Evolutionary conservation across 1,140 invertebrate species (phyloP), one percentile per base, ranked within the genome.

Genomic region (Mycetomoellerius zeteki): DNA sequence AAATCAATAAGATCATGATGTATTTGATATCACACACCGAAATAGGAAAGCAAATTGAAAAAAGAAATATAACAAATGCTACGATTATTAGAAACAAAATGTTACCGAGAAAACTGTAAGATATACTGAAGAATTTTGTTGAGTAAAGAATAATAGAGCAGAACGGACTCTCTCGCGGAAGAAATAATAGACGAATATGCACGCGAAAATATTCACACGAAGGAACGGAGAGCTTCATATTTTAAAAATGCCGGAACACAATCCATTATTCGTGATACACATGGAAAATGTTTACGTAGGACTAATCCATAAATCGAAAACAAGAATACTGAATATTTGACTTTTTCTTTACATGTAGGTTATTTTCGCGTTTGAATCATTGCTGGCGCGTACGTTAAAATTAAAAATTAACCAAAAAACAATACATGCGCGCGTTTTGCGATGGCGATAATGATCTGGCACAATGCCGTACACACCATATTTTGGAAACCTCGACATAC

Each of bases 221-320:
- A 37, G 52, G 24, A 73, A 75, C 54, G 67, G 80, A 73, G 69
- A 84, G 80, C 80, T 75, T 84, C 69, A 27, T 62, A 24, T 73
- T 75, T 84, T 58, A 33, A 30, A 21, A 5, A 54, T 21, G 10
- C 16, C 27, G 62, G 43, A 50, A 47, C 4, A 24, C 43, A 21
- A 80, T 52, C 14, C 19, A 52, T 71, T 81, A 81, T 54, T 71
- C 50, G 54, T 14, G n/a, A 33, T 75, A 37, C 12, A 14, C 27
- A 14, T 33, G 24, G 7, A 58, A 82, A 73, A 73, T 60, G 58
- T 82, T 73, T 47, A 21, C 19, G n/a, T 43, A 33, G 19, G 12
- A 43, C 14, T 84, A 84, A 75, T 75, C 14, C 56, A n/a, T 37
- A n/a, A 73, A 43, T 82, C 14, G 19, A 12, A 37, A 30, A 14